A percentile compares a stretch with the other conserved stretches of the same genome.
These are phyloP conservation scores for Aradophagus sp. DNA, from an alignment of 1,140 invertebrate genomes.

Conservation along the genomic window DNA sequence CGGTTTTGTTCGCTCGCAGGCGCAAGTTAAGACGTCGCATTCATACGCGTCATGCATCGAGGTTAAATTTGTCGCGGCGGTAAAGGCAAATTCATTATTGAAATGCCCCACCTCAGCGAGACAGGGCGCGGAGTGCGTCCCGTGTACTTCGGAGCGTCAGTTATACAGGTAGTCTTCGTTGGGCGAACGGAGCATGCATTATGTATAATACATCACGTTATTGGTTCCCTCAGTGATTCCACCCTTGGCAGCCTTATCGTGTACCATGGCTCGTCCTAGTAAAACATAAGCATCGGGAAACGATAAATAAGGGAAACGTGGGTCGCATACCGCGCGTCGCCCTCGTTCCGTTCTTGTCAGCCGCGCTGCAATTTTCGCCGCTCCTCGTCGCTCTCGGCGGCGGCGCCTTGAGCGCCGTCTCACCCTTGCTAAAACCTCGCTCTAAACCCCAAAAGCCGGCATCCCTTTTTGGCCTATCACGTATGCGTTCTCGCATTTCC, in stretches of 20 bases:
- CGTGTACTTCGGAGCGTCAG: conserved; percentile 32
- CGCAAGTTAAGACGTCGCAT: conserved; percentile 13
- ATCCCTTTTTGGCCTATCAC: conserved; percentile 59
- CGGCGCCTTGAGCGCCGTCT: conserved; percentile 36
- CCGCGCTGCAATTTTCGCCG: conserved; percentile 52
- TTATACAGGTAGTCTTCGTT: conserved; percentile 60
- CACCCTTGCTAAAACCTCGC: conserved; percentile 37
- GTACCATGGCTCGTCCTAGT: conserved; percentile 69
- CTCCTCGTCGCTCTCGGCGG: conserved; percentile 18
- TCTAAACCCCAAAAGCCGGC: conserved; percentile 31
- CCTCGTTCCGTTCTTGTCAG: background rate
- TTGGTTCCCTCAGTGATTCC: conserved; percentile 75
- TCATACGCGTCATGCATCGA: conserved; percentile 32
- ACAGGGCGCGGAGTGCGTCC: conserved; percentile 30
- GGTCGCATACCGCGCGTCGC: conserved; percentile 66
- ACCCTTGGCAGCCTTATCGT: conserved; percentile 73
- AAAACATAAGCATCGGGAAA: conserved; percentile 76
- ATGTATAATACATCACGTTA: conserved; percentile 76
- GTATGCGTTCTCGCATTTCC: conserved; percentile 60
- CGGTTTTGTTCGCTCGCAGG: too few species aligned
- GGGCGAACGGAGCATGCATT: conserved; percentile 70
- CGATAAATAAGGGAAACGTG: conserved; percentile 76
- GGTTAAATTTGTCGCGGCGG: conserved; percentile 63
- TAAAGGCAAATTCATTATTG: conserved; percentile 64
- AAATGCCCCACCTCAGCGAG: conserved; percentile 32